Percentiles rank a stretch among this genome's conserved stretches.
These are phyloP conservation scores for Actenoides lindsayi DNA, from an alignment of 2,113 vertebrate genomes.

Conservation along the genomic window DNA sequence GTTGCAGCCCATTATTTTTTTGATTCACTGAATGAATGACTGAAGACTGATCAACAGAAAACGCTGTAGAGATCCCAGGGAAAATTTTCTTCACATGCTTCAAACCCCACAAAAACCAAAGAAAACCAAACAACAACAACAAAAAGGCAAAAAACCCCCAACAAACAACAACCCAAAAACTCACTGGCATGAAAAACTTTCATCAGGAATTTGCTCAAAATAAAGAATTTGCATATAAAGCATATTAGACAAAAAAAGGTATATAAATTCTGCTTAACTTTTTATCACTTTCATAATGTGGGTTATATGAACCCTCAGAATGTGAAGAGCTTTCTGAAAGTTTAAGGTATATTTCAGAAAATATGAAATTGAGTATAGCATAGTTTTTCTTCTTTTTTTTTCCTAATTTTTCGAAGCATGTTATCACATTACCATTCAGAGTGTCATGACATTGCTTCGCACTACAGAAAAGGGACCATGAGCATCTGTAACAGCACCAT, in stretches of 20 bases:
- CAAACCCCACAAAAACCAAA: neutral
- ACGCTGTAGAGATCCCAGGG: neutral
- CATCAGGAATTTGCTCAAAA: neutral
- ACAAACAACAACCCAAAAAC: no score
- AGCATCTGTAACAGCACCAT: neutral
- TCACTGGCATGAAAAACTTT: neutral
- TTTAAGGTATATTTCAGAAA: neutral
- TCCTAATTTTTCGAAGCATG: neutral
- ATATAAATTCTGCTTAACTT: neutral
- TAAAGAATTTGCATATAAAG: neutral
- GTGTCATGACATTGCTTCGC: neutral
- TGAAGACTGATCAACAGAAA: neutral
- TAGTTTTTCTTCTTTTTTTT: neutral
- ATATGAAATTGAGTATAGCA: neutral
- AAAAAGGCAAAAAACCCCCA: no score
- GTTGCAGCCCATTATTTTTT: neutral
- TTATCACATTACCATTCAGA: neutral
- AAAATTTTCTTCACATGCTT: neutral
- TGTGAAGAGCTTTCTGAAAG: neutral
- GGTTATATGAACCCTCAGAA: neutral
- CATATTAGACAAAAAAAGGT: neutral
- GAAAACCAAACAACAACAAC: neutral
- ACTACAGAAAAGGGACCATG: neutral
- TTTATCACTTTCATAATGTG: neutral
- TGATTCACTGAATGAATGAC: neutral